Evolutionary conservation across 2,888 invertebrate species (phyloP).

Genomic region (Cosmia pyralina): DNA sequence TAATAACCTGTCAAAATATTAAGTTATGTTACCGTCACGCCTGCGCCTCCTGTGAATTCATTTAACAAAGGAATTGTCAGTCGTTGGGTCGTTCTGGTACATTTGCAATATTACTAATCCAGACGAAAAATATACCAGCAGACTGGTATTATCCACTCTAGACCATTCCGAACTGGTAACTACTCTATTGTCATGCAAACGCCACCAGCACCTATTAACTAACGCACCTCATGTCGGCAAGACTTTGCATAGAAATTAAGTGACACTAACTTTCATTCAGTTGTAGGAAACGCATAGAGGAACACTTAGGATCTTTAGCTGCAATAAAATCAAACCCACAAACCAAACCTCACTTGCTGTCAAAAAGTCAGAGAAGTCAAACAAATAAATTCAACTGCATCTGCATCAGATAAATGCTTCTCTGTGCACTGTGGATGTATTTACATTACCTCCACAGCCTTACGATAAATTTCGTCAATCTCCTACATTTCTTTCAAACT

Average conservation of each 20-base stretch:
- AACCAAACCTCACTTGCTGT: neutral
- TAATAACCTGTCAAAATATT: neutral
- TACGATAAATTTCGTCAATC: neutral
- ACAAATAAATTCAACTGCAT: neutral
- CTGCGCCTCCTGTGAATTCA: no score
- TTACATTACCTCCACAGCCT: neutral
- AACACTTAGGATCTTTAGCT: neutral
- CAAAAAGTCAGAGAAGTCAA: neutral
- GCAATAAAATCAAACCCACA: neutral
- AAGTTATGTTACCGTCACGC: neutral
- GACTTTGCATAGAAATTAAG: constrained; percentile 20
- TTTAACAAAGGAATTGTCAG: neutral
- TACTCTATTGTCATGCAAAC: constrained; percentile 37
- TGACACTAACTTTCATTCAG: constrained; percentile 17
- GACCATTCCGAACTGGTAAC: constrained; percentile 16
- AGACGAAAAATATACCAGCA: neutral
- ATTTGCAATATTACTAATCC: neutral
- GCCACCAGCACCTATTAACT: constrained; percentile 19
- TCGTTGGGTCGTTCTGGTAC: neutral
- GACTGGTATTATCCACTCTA: neutral
- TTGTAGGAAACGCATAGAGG: neutral
- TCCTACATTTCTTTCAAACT: neutral
- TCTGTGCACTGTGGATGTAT: neutral
- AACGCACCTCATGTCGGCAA: constrained; percentile 24
- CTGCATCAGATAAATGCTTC: neutral